Evolutionary conservation across 2,888 invertebrate genomes (phyloP).

Genomic region (Parnassius smintheus): DNA sequence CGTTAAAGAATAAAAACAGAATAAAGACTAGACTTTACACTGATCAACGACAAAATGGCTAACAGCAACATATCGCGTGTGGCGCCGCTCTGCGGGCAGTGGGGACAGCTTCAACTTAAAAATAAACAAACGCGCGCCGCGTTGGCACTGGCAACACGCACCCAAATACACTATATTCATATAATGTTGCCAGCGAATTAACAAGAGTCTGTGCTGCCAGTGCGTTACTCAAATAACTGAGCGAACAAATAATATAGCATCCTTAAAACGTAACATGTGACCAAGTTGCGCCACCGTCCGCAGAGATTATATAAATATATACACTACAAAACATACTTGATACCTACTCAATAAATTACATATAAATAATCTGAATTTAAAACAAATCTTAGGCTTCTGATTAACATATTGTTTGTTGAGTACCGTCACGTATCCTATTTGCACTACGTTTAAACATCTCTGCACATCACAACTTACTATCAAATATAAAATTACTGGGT

Average conservation of each 20-base stretch:
- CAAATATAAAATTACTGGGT: constrained; percentile 12
- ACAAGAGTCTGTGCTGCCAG: constrained; percentile 31
- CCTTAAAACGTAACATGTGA: constrained; percentile 47
- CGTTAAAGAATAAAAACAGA: constrained; percentile 77
- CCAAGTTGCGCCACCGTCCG: constrained; percentile 43
- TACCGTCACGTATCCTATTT: constrained; percentile 44
- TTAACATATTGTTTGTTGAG: constrained; percentile 55
- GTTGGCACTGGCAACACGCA: constrained; percentile 31
- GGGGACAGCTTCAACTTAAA: constrained; percentile 30
- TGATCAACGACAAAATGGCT: constrained; percentile 76
- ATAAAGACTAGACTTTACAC: constrained; percentile 82
- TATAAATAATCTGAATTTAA: constrained; percentile 80
- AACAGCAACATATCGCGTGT: constrained; percentile 69
- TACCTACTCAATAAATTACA: constrained; percentile 78
- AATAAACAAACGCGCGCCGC: constrained; percentile 30
- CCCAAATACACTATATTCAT: constrained; percentile 4
- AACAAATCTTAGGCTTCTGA: constrained; percentile 78
- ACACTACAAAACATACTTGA: constrained; percentile 58
- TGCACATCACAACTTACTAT: constrained; percentile 20
- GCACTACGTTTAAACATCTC: constrained; percentile 33
- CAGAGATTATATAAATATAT: constrained; percentile 47
- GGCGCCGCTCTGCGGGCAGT: constrained; percentile 48
- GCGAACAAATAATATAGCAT: constrained; percentile 44
- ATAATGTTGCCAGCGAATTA: background rate
- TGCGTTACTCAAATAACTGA: constrained; percentile 42